Evolutionary conservation across 2,797 vertebrate genomes (phyloP), one percentile per base, ranked within the genome.

Genomic region (Carapus acus): DNA sequence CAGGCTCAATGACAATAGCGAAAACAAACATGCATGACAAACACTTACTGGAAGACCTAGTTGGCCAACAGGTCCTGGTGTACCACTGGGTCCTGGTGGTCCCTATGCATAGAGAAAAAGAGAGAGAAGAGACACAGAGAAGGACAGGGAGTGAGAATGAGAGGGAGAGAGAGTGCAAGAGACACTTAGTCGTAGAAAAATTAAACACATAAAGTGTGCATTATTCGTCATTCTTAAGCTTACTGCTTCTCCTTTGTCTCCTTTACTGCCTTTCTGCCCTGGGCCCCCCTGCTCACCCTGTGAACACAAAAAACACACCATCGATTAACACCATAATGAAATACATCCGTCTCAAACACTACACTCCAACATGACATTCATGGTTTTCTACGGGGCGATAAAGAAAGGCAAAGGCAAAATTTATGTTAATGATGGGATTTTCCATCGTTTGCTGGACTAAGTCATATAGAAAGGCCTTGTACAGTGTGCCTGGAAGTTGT

Each of bases 251-350:
- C 95, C 95, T 84, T 98, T 98, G 85, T 94, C 93, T 48, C 93
- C 95, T 86, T 98, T 98, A 80, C 92, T 94, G 38, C 95, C 95
- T 81, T 98, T 98, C 76, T 98, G 95, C 19, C 95, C 95, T 0
- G 94, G 87, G 70, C 92, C 91, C 66, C 95, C 95, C 17, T 92
- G 93, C 83, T 98, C 95, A 63, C 95, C 95, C 95, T 98, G 82
- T 50, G 73, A 84, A 69, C 23, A 44, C 18, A 69, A 9, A 27
- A 9, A 27, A 27, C 40, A 73, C 4, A 65, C 43, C 11, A 56
- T 8, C 33, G 34, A 8, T 37, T 38, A 45, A 40, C 12, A 24
- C 9, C 42, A 51, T n/a, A 14, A 23, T 18, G 43, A 5, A 45
- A 39, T 16, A 33, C 18, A 9, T 2, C 31, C 33, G 29, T 16